phyloP scores from a whole-genome alignment of 1,140 invertebrate species.

The Drosophila kohkoa region DNA sequence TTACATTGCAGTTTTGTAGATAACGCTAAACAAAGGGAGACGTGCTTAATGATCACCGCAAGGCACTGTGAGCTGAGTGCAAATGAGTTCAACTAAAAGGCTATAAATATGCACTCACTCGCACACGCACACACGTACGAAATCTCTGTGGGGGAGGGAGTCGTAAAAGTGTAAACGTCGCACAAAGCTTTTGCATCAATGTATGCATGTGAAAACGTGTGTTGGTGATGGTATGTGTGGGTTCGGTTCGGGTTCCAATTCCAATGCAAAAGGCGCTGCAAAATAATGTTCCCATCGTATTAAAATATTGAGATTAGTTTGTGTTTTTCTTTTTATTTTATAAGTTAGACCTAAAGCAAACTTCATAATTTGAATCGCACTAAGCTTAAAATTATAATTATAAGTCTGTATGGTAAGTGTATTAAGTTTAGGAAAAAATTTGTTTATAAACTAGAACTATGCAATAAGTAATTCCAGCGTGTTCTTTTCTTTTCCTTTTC shows the following conservation, averaged over 20 bases:
- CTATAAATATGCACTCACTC: conserved; percentile 63
- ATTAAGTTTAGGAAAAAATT: conserved; percentile 71
- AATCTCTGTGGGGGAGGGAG: neutral
- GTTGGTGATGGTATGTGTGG: no score
- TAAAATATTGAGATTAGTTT: conserved; percentile 39
- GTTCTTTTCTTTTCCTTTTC: conserved; percentile 35
- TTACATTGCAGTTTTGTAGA: conserved; percentile 29
- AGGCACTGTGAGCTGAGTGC: conserved; percentile 54
- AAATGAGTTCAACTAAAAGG: conserved; percentile 79
- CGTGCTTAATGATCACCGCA: conserved; percentile 36
- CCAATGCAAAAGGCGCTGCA: conserved; percentile 30
- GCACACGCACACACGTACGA: conserved; percentile 3
- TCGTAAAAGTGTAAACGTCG: neutral
- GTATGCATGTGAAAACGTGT: neutral
- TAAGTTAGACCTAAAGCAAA: conserved; percentile 70
- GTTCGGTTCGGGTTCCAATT: neutral
- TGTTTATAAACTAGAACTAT: conserved; percentile 60
- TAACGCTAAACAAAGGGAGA: conserved; percentile 58
- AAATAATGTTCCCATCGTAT: conserved; percentile 8
- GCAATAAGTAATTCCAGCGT: conserved; percentile 46
- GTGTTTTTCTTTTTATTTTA: conserved; percentile 73
- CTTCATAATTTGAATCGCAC: conserved; percentile 71
- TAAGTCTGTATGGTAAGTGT: conserved; percentile 61
- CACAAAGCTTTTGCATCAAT: conserved; percentile 29
- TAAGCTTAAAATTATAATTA: conserved; percentile 69